phyloP scores from a whole-genome alignment of 2,888 invertebrate genomes.

The Tridacna gigas region DNA sequence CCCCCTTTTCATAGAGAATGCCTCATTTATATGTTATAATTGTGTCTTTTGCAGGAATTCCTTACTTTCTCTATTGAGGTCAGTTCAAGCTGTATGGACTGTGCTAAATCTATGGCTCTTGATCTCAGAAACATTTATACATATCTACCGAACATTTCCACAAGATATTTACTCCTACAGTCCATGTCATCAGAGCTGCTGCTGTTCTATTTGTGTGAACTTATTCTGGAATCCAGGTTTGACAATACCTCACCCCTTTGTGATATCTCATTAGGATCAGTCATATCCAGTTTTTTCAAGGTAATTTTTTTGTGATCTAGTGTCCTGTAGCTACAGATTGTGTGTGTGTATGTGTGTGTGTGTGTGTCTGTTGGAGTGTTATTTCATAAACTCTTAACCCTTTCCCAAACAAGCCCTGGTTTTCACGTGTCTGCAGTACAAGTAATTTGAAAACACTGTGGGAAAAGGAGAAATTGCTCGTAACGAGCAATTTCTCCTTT shows the following conservation, averaged over 20 bases:
- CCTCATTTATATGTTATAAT: not conserved
- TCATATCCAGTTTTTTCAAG: conserved; percentile 66
- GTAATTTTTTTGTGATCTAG: conserved; percentile 21
- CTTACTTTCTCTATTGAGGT: conserved; percentile 65
- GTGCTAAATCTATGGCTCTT: conserved; percentile 62
- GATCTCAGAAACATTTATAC: conserved; percentile 67
- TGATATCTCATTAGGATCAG: conserved; percentile 63
- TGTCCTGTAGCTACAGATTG: not conserved
- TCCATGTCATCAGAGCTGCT: conserved; percentile 67
- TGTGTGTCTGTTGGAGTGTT: no score
- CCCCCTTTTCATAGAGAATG: no score
- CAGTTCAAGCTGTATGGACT: conserved; percentile 66
- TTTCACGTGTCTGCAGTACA: no score
- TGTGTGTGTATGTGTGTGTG: no score
- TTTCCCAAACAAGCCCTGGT: no score
- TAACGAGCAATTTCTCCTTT: no score
- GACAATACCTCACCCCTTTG: conserved; percentile 54
- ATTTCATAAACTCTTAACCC: no score
- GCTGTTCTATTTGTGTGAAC: conserved; percentile 63
- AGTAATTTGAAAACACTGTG: no score
- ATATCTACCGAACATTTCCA: conserved; percentile 62
- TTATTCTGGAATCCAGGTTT: conserved; percentile 67
- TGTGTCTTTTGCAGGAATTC: conserved; percentile 59
- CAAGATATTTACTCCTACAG: conserved; percentile 67
- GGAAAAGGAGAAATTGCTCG: no score